Evolutionary conservation across 2,797 vertebrate species (phyloP), one percentile per base, ranked within the genome.

Genomic region (Cryptoprocta ferox): DNA sequence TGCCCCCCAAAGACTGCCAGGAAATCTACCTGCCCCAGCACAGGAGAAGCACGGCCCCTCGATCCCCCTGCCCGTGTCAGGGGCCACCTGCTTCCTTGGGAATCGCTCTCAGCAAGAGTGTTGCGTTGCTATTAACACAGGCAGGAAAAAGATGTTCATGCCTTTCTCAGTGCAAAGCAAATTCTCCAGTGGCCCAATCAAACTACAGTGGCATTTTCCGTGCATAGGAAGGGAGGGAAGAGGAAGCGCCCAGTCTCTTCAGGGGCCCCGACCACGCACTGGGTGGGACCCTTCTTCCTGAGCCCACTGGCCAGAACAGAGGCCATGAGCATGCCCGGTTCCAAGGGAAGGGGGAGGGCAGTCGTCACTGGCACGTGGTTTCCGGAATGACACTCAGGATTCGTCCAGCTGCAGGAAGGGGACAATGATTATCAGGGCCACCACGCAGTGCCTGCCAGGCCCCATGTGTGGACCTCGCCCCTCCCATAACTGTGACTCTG

Each of bases 221-320:
- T 28, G 15, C 37, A 6, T 0, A 32, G 13, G n/a, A 56, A 28
- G 24, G 35, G 11, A 42, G 42, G 24, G 15, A 42, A 35, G 26
- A 35, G 21, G 48, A 2, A 2, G 0, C 0, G 2, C 28, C 24
- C 3, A 0, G 2, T 83, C 24, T 21, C n/a, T 45, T 21, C 5
- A 37, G 13, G n/a, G 4, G 3, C 26, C 42, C 15, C 8, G 19
- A 48, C 35, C 6, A 7, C 5, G 2, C 21, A 2, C 1, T 11
- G 50, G 2, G 11, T 15, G 32, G 1, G 11, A 28, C 16, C 11
- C 50, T 42, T 53, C 53, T 63, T 26, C 32, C 45, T 14, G 3
- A 5, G 1, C 50, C 42, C 75, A 19, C 14, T 16, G 39, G 12
- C n/a, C n/a, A 30, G 48, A 59, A 6, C 30, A 13, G 13, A 2